Base-by-base conservation (phyloP, 2,888 invertebrate species). In the Dendrolimus pini region DNA sequence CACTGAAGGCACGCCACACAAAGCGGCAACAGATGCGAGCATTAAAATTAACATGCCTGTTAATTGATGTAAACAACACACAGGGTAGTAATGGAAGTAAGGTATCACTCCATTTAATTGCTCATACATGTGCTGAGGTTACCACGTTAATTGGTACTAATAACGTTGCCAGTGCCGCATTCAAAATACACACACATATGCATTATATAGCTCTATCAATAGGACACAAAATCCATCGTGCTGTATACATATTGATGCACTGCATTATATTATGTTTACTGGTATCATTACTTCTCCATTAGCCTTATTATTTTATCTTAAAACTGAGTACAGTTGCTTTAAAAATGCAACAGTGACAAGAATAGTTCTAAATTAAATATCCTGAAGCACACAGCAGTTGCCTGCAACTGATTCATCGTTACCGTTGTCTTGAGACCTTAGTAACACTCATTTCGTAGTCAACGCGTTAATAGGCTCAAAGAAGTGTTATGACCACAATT, bases 21-120 rank as follows among this genome's bases (percentile, higher is more conserved):
- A 74, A 73, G 73, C 73, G 74, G 74, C 76, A 75, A 74, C 80
- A 76, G 70, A 76, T 74, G 75, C 70, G 65, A 72, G 69, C 80
- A 81, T 83, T 82, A 85, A 84, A 86, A 85, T 85, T 75, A 86
- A 83, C 87, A 84, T 75, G 76, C 72, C 64, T 74, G 83, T 79
- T 87, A 87, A 89, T 88, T 86, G 88, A 84, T 83, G 88, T 88
- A 88, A 89, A 89, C 88, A 89, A 82, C 78, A 76, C 72, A 70
- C 72, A 69, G 74, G 74, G 72, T 75, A 78, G 85, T 89, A 89
- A 89, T 89, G 89, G 89, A 89, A 83, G 85, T 79, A 82, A 83
- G 85, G 87, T 87, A 89, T 89, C 86, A 88, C 87, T 88, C 86
- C 81, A 80, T 85, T 88, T 89, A 90, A 89, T 89, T 88, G 87